Evolutionary conservation across 2,888 invertebrate species (phyloP), one percentile per base, ranked within the genome.

Genomic region (Cetonia aurata): DNA sequence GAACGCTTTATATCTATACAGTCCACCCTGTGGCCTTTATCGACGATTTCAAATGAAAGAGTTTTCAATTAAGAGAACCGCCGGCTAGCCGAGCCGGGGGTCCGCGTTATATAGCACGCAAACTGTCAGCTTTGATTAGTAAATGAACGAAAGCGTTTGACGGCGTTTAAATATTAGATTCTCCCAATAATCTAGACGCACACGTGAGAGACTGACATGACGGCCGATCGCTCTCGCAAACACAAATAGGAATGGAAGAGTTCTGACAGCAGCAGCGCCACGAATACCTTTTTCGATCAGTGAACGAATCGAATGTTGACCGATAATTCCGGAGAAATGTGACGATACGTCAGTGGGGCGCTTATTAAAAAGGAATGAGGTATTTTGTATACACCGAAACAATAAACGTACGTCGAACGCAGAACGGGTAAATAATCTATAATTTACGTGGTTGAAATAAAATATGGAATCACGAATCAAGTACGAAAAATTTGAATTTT

Each of bases 81-180:
- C 13, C 55, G 13, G 37, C 31, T 37, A 17, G 52, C 25, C 37
- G 37, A 37, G 37, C 37, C 8, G 37, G 6, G 37, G 37, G 37
- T 6, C 48, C 9, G 13, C 31, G 37, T 25, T 48, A 50, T 50
- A 65, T 57, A 53, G 56, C 67, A 67, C 44, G 57, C 57, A 57
- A 67, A 67, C 67, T 46, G 57, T 56, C 55, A 31, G 56, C 19
- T 56, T 13, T 56, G 55, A 56, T 56, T 56, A 56, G 55, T 37
- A 37, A 56, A 56, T 56, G 55, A 56, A n/a, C 37, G 55, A 37
- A 56, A 31, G 44, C 37, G 55, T 56, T 56, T 56, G 55, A 56
- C 33, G 55, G n/a, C 55, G n/a, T 56, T 56, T 56, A 56, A 56
- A 56, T 56, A 56, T 56, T 56, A 56, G 55, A 56, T 56, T 33